Evolutionary conservation across 2,888 invertebrate genomes (phyloP), one percentile per base, ranked within the genome.

Genomic region (Polyommatus iphigenia): DNA sequence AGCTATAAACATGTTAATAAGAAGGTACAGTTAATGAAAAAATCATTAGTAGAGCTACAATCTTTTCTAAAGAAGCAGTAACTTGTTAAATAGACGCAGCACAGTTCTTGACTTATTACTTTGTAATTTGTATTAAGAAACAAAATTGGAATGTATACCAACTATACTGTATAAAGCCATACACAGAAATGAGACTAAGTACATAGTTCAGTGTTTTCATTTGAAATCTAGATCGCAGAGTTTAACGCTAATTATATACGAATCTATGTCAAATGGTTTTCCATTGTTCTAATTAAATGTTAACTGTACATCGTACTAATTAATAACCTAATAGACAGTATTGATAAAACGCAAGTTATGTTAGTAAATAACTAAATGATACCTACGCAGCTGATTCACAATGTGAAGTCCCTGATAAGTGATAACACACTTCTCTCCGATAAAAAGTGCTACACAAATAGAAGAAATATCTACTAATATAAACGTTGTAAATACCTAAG

Each of bases 181-280:
- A 54, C 13, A 75, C 50, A 54, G 24, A 57, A 72, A 77, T 72
- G 71, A 72, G 72, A 32, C 57, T 36, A 77, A 24, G 62, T 62
- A 62, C 24, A 62, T 20, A 67, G 29, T 15, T 36, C 71, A 50
- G 32, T 36, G 6, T 54, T 71, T 20, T 15, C 36, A 71, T 72
- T 77, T 36, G 57, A 72, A 57, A 57, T 77, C 77, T 77, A 77
- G 77, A 72, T 41, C 71, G 77, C 71, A 24, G 36, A 32, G 57
- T 72, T 77, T 77, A 77, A 41, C 32, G 36, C 36, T 24, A 57
- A 71, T 77, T 77, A 77, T 50, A 20, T 54, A 72, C 20, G 54
- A 57, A 54, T 71, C 29, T 46, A 75, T 75, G 13, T 75, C 24
- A 50, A 29, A 20, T 50, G 15, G 8, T 54, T 50, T 75, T 75